A percentile compares a stretch with the other conserved stretches of the same genome.
Evolutionary conservation across 2,888 invertebrate genomes (phyloP).

Genomic region (Limnephilus auricula): DNA sequence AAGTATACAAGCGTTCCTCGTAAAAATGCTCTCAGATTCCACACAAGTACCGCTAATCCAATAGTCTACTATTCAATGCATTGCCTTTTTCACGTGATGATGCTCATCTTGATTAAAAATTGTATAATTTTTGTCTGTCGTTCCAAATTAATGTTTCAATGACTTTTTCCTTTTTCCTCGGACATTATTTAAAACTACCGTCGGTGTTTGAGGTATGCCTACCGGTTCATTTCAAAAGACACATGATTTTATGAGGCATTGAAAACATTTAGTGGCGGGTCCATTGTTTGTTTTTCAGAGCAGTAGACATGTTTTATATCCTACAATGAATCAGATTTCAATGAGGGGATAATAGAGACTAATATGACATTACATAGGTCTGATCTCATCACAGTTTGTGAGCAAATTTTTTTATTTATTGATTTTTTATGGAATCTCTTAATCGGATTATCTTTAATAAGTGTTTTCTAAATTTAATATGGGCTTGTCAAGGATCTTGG

Average conservation of each 20-base stretch:
- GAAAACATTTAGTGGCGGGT: neutral
- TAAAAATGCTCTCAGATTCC: neutral
- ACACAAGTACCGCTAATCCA: neutral
- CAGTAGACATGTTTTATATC: neutral
- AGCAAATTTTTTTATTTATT: neutral
- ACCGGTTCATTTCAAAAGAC: neutral
- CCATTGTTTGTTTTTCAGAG: neutral
- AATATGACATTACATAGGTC: neutral
- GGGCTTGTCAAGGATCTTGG: no score
- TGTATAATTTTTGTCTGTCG: neutral
- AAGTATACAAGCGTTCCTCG: neutral
- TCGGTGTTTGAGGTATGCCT: neutral
- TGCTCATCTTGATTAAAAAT: neutral
- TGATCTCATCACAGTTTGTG: neutral
- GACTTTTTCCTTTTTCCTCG: no score
- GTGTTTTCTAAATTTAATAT: no score
- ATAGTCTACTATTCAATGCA: neutral
- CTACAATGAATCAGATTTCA: neutral
- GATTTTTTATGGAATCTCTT: neutral
- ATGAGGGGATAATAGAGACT: neutral
- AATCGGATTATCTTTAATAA: neutral
- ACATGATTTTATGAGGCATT: neutral
- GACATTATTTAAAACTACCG: no score
- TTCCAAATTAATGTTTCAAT: neutral
- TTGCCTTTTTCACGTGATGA: neutral